phyloP scores from a whole-genome alignment of 2,113 vertebrate species.

The Crocuta crocuta region DNA sequence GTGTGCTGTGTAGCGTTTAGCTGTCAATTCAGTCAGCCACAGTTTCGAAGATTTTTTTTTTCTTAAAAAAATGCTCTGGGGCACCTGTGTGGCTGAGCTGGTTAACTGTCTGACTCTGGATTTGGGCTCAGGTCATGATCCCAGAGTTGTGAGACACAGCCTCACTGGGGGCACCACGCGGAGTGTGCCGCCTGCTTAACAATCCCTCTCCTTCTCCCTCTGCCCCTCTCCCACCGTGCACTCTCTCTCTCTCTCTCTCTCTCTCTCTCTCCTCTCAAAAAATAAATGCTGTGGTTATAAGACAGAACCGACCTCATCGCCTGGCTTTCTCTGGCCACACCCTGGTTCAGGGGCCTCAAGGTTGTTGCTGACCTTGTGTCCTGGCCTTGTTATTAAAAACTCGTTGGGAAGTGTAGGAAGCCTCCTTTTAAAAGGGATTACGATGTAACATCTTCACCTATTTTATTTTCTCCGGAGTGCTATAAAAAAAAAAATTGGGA shows the following conservation, averaged over 20 bases:
- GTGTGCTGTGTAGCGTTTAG: not conserved
- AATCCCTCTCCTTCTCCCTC: too few species aligned
- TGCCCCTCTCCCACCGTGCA: too few species aligned
- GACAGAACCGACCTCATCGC: not conserved
- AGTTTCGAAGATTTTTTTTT: not conserved
- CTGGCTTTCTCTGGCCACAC: not conserved
- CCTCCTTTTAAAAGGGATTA: not conserved
- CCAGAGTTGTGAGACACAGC: too few species aligned
- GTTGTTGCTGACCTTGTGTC: not conserved
- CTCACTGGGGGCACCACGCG: too few species aligned
- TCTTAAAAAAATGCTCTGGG: not conserved
- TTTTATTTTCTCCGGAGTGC: not conserved
- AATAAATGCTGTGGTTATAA: not conserved
- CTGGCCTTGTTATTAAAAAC: not conserved
- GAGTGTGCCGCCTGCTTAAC: too few species aligned
- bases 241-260: too few species aligned
- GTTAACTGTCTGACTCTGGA: too few species aligned
- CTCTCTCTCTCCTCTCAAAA: too few species aligned
- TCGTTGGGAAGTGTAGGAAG: not conserved
- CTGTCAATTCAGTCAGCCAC: rapidly evolving
- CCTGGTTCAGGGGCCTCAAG: not conserved
- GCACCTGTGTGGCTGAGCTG: too few species aligned
- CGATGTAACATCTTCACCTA: not conserved
- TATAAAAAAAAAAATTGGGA: not conserved
- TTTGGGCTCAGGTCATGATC: too few species aligned